Evolutionary conservation across 2,113 vertebrate species (phyloP).

Genomic region (Heterocephalus glaber): DNA sequence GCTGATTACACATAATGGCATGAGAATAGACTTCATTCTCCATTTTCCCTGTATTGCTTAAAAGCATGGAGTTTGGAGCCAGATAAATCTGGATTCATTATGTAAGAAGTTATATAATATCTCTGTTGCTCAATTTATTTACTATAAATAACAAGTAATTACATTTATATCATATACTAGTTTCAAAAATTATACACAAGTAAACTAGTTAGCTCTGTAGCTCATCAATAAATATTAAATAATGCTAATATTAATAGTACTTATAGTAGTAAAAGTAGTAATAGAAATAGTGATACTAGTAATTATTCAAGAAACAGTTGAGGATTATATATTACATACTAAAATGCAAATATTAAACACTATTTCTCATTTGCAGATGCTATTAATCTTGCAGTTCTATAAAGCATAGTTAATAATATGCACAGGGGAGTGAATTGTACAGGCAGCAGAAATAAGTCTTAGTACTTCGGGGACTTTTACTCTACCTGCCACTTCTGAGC

Average conservation of each 20-base stretch:
- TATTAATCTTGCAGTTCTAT: not conserved
- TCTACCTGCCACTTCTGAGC: not conserved
- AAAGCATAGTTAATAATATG: not conserved
- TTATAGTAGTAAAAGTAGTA: not conserved
- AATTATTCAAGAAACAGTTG: constrained; percentile 40
- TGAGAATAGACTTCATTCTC: not conserved
- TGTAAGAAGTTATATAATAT: not conserved
- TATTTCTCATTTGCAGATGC: not conserved
- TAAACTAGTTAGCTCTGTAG: constrained; percentile 7
- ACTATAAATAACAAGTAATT: not conserved
- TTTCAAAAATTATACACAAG: constrained; percentile 23
- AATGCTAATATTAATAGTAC: not conserved
- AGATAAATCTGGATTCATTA: not conserved
- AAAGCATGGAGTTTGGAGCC: not conserved
- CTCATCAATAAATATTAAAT: constrained; percentile 43
- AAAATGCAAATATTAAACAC: constrained; percentile 37
- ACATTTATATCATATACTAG: not conserved
- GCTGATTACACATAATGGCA: not conserved
- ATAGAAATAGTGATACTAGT: not conserved
- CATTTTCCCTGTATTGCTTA: not conserved
- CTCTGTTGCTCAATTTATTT: constrained; percentile 22
- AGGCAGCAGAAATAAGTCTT: not conserved
- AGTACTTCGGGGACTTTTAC: not conserved
- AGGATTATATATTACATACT: constrained; percentile 4
- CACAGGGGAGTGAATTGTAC: not conserved